These are phyloP conservation scores for Pyrocoelia pectoralis DNA, from an alignment of 2,888 invertebrate species.

Conservation along the genomic window DNA sequence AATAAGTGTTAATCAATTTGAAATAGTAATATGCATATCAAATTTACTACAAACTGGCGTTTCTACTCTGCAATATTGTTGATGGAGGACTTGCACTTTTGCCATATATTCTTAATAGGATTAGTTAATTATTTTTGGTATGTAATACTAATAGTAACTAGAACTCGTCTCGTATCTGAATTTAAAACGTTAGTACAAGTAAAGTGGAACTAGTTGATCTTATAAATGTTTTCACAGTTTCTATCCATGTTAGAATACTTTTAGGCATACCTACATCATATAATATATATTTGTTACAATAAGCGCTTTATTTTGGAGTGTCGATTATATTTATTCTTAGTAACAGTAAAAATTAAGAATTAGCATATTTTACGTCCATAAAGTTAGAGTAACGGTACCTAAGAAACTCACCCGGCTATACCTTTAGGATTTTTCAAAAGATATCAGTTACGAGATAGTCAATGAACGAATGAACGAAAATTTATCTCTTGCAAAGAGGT, in stretches of 20 bases:
- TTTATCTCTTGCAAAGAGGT: neutral
- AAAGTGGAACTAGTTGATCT: neutral
- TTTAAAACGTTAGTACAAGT: conserved; percentile 6
- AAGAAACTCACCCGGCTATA: no score
- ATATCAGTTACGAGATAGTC: no score
- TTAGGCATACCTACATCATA: neutral
- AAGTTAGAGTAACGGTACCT: no score
- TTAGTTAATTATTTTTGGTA: neutral
- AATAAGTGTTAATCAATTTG: no score
- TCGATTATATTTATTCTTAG: no score
- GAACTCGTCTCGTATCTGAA: neutral
- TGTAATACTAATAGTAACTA: conserved; percentile 8
- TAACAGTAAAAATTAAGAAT: no score
- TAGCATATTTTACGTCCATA: neutral
- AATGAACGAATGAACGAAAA: no score
- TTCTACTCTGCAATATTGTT: neutral
- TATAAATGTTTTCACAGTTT: neutral
- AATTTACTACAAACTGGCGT: no score
- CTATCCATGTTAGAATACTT: conserved; percentile 2
- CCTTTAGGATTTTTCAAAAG: no score
- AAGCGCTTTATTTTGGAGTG: no score
- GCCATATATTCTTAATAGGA: neutral
- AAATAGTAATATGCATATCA: no score
- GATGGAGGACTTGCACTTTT: neutral
- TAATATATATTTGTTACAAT: neutral